phyloP scores from a whole-genome alignment of 1,140 invertebrate species.

The Oryctes rhinoceros region DNA sequence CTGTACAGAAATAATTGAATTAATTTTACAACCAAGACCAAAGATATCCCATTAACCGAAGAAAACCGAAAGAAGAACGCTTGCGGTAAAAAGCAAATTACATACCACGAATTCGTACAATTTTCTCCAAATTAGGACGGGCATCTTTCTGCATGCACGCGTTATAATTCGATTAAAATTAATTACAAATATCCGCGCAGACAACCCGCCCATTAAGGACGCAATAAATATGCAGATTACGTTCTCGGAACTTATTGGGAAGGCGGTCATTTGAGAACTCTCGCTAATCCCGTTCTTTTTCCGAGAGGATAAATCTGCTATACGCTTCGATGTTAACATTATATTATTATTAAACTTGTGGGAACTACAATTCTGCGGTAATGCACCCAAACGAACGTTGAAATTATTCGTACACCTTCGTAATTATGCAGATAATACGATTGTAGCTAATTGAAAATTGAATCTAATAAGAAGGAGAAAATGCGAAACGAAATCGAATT shows the following conservation, averaged over 20 bases:
- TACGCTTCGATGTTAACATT: too few species aligned
- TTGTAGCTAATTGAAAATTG: too few species aligned
- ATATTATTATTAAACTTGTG: too few species aligned
- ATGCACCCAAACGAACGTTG: too few species aligned
- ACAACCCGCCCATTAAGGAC: neutral
- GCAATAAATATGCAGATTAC: constrained; percentile 1
- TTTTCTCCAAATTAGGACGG: neutral
- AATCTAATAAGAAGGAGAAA: too few species aligned
- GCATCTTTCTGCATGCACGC: neutral
- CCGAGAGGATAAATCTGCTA: neutral
- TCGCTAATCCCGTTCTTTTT: neutral
- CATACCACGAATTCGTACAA: neutral
- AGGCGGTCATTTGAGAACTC: neutral
- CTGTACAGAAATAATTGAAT: too few species aligned
- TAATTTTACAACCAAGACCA: neutral
- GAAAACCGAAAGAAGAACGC: too few species aligned
- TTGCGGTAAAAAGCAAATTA: neutral
- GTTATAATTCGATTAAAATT: neutral
- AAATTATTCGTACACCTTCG: too few species aligned
- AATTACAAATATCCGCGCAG: neutral
- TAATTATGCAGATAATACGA: too few species aligned
- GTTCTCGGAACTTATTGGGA: neutral
- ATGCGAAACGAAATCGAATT: too few species aligned
- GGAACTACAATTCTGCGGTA: too few species aligned
- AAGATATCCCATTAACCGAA: too few species aligned